phyloP scores from a whole-genome alignment of 2,113 vertebrate genomes.

The Strix aluco region DNA sequence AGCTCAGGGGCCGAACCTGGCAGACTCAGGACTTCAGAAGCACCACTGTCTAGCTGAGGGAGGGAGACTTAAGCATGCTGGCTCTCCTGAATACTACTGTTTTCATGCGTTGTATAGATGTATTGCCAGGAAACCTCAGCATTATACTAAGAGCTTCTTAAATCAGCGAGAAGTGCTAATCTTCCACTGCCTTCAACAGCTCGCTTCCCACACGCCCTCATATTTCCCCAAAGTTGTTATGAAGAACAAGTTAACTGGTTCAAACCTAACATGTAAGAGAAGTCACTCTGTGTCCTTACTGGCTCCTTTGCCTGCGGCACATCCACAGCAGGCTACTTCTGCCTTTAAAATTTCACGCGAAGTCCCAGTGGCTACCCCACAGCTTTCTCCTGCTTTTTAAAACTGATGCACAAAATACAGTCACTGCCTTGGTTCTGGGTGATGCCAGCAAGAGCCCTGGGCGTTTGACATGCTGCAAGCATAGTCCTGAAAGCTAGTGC shows the following conservation, averaged over 20 bases:
- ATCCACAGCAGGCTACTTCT: background rate
- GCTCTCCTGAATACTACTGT: background rate
- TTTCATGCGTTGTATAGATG: background rate
- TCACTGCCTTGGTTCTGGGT: background rate
- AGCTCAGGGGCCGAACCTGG: background rate
- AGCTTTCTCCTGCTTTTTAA: background rate
- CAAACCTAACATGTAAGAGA: background rate
- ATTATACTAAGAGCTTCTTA: background rate
- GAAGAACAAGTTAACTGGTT: background rate
- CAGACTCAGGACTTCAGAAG: background rate
- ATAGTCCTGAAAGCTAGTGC: background rate
- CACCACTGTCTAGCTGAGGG: background rate
- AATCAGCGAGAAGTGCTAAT: background rate
- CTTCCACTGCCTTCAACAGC: background rate
- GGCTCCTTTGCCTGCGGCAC: background rate
- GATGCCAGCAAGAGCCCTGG: background rate
- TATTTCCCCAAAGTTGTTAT: background rate
- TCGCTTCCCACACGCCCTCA: background rate
- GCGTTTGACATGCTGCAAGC: background rate
- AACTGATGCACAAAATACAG: background rate
- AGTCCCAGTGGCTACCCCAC: background rate
- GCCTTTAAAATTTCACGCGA: background rate
- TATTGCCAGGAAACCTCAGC: background rate
- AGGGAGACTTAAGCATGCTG: background rate
- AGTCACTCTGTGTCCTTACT: background rate